A percentile compares a stretch with the other conserved stretches of the same genome.
phyloP scores from a whole-genome alignment of 2,797 vertebrate genomes.

The Cuniculus paca region DNA sequence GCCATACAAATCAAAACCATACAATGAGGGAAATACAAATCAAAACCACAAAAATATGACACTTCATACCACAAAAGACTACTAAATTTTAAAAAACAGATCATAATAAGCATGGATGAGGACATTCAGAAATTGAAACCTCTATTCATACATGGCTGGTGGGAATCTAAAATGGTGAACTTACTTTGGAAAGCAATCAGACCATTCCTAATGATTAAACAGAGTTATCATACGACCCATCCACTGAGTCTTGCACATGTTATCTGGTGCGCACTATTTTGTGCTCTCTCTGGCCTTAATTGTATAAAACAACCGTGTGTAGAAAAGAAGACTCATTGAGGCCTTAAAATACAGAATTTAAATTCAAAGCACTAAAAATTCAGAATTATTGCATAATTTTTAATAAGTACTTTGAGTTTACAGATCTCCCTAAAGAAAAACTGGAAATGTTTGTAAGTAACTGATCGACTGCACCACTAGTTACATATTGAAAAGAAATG shows the following conservation, averaged over 20 bases:
- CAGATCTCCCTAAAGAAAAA: background rate
- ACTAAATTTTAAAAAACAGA: background rate
- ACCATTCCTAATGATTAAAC: background rate
- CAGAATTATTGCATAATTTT: background rate
- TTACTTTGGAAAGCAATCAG: background rate
- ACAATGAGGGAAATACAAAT: background rate
- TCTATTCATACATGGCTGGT: background rate
- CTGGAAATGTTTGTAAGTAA: background rate
- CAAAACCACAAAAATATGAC: background rate
- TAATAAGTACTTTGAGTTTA: background rate
- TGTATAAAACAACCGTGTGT: background rate
- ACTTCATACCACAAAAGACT: background rate
- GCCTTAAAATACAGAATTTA: background rate
- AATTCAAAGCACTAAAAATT: slow-evolving; percentile 11
- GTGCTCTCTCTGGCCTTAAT: background rate
- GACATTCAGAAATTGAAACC: background rate
- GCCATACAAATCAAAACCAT: slow-evolving; percentile 43
- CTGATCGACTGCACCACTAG: background rate
- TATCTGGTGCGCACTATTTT: background rate
- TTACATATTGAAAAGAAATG: background rate
- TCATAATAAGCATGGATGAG: background rate
- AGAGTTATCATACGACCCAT: background rate
- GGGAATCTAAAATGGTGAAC: background rate
- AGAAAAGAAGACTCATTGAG: background rate
- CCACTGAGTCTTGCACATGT: background rate